Evolutionary conservation across 53 echinoderm and acorn worm genomes (phyloP).

Genomic region (Holothuria scabra): DNA sequence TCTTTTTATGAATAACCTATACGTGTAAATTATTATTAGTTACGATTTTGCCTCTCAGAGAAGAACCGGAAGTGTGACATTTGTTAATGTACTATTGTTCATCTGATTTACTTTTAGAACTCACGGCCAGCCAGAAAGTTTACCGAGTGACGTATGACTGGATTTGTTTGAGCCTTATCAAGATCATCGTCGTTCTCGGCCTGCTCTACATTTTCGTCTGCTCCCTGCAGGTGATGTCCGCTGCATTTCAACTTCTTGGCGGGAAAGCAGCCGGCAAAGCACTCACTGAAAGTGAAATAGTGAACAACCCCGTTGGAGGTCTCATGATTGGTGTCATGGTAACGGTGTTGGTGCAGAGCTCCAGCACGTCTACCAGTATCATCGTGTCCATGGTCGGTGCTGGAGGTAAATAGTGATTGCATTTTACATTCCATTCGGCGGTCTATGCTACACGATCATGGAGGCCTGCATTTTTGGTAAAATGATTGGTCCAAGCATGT

Average conservation of each 20-base stretch:
- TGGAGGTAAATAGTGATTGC: slow-evolving; percentile 51
- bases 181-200: slow-evolving; percentile 62
- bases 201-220: slow-evolving; percentile 94
- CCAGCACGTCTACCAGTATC: slow-evolving; percentile 97
- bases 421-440: background rate
- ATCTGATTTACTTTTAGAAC: background rate
- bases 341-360: slow-evolving; percentile 94
- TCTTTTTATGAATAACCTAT: too few relatives aligned
- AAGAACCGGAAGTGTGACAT: too few relatives aligned
- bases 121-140: slow-evolving; percentile 33
- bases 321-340: slow-evolving; percentile 95
- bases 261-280: slow-evolving; percentile 89
- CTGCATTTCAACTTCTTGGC: slow-evolving; percentile 87
- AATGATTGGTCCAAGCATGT: too few relatives aligned
- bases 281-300: slow-evolving; percentile 74
- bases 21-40: too few relatives aligned
- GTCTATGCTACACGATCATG: too few relatives aligned
- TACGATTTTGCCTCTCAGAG: too few relatives aligned
- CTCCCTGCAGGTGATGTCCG: slow-evolving; percentile 86
- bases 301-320: slow-evolving; percentile 85
- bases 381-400: slow-evolving; percentile 94
- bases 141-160: slow-evolving; percentile 30
- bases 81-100: background rate
- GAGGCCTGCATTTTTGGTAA: too few relatives aligned
- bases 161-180: slow-evolving; percentile 41